Percentiles rank a stretch among this genome's conserved stretches.
Conservation (phyloP, 2,888 invertebrate genomes). For the Tenthredo scrophulariae region DNA sequence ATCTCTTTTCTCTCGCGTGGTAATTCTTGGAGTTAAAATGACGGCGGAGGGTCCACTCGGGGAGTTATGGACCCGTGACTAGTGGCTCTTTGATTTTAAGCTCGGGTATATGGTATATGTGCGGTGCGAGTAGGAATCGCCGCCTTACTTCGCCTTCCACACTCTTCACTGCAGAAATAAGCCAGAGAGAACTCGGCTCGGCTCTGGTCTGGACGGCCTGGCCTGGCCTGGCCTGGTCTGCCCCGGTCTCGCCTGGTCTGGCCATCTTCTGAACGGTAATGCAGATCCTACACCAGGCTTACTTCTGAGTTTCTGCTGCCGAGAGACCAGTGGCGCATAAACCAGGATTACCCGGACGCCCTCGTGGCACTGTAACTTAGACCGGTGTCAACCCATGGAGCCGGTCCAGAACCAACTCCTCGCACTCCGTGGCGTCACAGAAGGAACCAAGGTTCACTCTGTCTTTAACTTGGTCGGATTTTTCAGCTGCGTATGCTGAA, state of each 20-base stretch:
- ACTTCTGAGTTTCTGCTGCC: conserved; percentile 10
- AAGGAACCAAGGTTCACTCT: no score
- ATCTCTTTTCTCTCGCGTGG: conserved; percentile 66
- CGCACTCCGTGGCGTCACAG: not conserved
- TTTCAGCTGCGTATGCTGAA: not conserved
- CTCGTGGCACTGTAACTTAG: conserved; percentile 66
- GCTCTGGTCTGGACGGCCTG: no score
- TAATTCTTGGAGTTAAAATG: conserved; percentile 25
- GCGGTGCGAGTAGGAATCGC: not conserved
- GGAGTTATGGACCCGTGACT: conserved; percentile 37
- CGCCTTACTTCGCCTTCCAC: conserved; percentile 24
- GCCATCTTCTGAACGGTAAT: conserved; percentile 25
- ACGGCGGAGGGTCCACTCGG: not conserved
- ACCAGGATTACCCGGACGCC: conserved; percentile 71
- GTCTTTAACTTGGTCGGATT: conserved; percentile 32
- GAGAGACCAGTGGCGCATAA: conserved; percentile 64
- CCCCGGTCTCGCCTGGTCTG: not conserved
- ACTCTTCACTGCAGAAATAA: not conserved
- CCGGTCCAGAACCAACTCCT: not conserved
- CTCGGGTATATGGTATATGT: not conserved
- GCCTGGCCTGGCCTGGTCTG: no score
- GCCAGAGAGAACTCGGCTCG: not conserved
- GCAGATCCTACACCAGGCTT: conserved; percentile 6
- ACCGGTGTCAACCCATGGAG: conserved; percentile 53
- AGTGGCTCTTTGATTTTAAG: conserved; percentile 48